phyloP scores from a whole-genome alignment of 2,888 invertebrate species.

The Nasonia oneida region DNA sequence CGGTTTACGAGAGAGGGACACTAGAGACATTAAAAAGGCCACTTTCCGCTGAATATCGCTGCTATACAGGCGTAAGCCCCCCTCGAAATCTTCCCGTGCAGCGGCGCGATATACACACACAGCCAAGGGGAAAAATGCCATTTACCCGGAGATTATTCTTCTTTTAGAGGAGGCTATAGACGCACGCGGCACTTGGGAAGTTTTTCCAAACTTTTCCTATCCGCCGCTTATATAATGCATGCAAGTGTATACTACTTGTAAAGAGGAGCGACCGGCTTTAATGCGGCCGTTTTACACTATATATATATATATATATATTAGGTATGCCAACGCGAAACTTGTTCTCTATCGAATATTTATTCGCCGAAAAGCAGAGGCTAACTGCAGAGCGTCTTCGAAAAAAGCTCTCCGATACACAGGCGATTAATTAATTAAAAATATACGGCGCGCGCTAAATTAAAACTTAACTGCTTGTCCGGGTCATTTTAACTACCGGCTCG shows the following conservation, averaged over 20 bases:
- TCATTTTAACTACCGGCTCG: not conserved
- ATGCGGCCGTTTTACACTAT: not conserved
- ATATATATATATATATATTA: not conserved
- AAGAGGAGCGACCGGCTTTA: slow-evolving; percentile 26
- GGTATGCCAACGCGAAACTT: not conserved
- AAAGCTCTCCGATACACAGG: not conserved
- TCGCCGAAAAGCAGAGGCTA: not conserved
- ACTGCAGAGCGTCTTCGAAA: not conserved
- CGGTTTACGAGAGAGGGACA: too few species aligned
- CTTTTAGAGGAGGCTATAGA: not conserved
- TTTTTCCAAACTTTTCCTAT: slow-evolving; percentile 35
- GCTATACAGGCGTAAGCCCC: not conserved
- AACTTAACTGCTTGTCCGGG: not conserved
- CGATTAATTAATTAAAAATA: not conserved
- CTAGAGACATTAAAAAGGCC: slow-evolving; percentile 6
- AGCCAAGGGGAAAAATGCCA: slow-evolving; percentile 39
- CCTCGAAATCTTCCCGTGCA: not conserved
- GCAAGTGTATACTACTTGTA: slow-evolving; percentile 30
- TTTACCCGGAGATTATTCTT: slow-evolving; percentile 45
- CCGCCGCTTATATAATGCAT: slow-evolving; percentile 10
- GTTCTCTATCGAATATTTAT: slow-evolving; percentile 36
- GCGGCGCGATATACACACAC: not conserved
- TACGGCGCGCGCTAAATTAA: not conserved
- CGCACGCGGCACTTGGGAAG: not conserved
- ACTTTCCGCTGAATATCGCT: not conserved